Evolutionary conservation across 2,888 invertebrate genomes (phyloP).

Genomic region (Orchesellides sinensis): DNA sequence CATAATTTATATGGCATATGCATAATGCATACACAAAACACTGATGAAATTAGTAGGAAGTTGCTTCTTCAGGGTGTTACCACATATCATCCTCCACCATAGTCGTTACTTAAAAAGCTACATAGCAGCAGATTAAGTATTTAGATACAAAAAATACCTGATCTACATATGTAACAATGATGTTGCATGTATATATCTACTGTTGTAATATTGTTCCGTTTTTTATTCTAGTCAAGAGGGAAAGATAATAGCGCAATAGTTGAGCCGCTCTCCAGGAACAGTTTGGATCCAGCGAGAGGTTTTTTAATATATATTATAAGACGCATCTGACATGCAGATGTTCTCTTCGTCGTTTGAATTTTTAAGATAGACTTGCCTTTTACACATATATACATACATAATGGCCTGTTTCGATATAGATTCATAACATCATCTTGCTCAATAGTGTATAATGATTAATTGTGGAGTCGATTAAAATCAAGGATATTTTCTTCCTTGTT

Average conservation of each 20-base stretch:
- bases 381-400: not conserved
- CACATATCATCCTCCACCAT: not conserved
- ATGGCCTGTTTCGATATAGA: not conserved
- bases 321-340: too few species aligned
- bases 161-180: not conserved
- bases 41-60: constrained; percentile 13
- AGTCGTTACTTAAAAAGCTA: not conserved
- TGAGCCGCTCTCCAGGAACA: constrained; percentile 45
- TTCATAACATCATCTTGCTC: constrained; percentile 50
- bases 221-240: not conserved
- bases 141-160: not conserved
- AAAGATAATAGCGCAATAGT: constrained; percentile 37
- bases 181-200: not conserved
- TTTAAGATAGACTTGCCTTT: too few species aligned
- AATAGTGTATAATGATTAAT: constrained; percentile 53
- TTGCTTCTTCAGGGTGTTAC: not conserved
- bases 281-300: constrained; percentile 19
- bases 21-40: not conserved
- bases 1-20: not conserved
- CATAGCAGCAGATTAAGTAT: constrained; percentile 23
- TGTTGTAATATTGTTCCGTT: constrained; percentile 26
- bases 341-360: too few species aligned
- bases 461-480: constrained; percentile 31
- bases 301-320: not conserved
- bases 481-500: constrained; percentile 1